Percentiles rank a stretch among this genome's conserved stretches.
phyloP scores from a whole-genome alignment of 2,888 invertebrate genomes.

The Cyclophora albipunctata region DNA sequence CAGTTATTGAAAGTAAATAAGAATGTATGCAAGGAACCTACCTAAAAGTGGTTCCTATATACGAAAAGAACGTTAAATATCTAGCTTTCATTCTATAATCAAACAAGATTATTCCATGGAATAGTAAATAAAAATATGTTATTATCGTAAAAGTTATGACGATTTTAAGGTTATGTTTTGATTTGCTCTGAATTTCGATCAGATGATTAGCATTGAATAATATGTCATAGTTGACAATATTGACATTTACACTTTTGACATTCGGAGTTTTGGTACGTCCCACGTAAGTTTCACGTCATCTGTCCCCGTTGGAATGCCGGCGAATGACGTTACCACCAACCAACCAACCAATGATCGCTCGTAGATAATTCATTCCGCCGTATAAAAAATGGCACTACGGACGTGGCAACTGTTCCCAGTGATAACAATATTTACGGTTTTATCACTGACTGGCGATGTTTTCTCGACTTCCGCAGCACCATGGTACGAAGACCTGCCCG shows the following conservation, averaged over 20 bases:
- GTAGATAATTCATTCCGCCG: slow-evolving; percentile 6
- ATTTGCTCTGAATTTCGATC: slow-evolving; percentile 3
- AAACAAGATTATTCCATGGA: not conserved
- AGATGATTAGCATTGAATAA: too few relatives aligned
- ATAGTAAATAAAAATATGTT: not conserved
- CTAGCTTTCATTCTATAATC: slow-evolving; percentile 73
- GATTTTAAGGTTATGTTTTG: slow-evolving; percentile 4
- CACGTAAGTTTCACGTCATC: not conserved
- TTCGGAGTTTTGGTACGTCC: not conserved
- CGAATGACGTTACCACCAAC: too few relatives aligned
- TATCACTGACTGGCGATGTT: slow-evolving; percentile 66
- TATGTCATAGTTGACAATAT: not conserved
- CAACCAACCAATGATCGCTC: too few relatives aligned
- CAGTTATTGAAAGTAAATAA: not conserved
- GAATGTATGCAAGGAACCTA: slow-evolving; percentile 32
- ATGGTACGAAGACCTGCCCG: slow-evolving; percentile 91
- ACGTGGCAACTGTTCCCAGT: slow-evolving; percentile 72
- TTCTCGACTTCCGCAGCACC: slow-evolving; percentile 76
- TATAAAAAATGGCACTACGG: slow-evolving; percentile 60
- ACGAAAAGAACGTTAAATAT: slow-evolving; percentile 84
- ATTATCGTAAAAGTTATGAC: not conserved
- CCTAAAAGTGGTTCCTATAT: slow-evolving; percentile 87
- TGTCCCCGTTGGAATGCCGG: not conserved
- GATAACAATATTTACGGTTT: slow-evolving; percentile 66
- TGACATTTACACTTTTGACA: not conserved